These are phyloP conservation scores for Cyanoderma ruficeps DNA, from an alignment of 2,113 vertebrate species.

Conservation along the genomic window DNA sequence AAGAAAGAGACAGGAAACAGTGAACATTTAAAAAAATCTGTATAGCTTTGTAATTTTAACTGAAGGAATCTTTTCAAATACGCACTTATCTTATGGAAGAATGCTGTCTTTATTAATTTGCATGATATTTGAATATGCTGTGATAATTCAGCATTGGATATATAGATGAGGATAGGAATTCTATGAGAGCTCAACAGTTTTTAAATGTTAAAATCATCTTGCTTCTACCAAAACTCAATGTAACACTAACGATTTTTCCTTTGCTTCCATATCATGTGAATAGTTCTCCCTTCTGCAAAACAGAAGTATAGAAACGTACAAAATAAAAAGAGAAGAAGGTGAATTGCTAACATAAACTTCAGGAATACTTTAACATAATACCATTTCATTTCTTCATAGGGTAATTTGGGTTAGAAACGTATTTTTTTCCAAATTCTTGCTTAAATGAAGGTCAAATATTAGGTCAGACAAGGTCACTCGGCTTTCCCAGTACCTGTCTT, in stretches of 20 bases:
- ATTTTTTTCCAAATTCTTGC: background rate
- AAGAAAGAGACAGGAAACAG: background rate
- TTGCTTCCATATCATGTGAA: background rate
- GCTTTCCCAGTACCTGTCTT: background rate
- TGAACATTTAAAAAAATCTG: background rate
- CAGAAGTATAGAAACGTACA: background rate
- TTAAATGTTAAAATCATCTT: background rate
- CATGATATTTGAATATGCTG: background rate
- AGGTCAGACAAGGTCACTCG: background rate
- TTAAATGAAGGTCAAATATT: background rate
- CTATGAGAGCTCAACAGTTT: background rate
- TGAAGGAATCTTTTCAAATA: background rate
- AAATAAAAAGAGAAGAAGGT: background rate
- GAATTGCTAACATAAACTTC: background rate
- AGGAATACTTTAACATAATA: background rate
- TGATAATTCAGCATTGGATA: background rate
- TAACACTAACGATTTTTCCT: accelerated
- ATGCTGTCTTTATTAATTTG: background rate
- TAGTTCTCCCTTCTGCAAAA: background rate
- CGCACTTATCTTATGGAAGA: background rate
- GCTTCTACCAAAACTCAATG: background rate
- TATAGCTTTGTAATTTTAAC: background rate
- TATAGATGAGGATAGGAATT: background rate
- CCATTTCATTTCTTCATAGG: background rate
- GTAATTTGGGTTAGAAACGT: background rate